A percentile compares a stretch with the other conserved stretches of the same genome.
These are phyloP conservation scores for Falco concolor DNA, from an alignment of 2,797 vertebrate species.

Conservation along the genomic window DNA sequence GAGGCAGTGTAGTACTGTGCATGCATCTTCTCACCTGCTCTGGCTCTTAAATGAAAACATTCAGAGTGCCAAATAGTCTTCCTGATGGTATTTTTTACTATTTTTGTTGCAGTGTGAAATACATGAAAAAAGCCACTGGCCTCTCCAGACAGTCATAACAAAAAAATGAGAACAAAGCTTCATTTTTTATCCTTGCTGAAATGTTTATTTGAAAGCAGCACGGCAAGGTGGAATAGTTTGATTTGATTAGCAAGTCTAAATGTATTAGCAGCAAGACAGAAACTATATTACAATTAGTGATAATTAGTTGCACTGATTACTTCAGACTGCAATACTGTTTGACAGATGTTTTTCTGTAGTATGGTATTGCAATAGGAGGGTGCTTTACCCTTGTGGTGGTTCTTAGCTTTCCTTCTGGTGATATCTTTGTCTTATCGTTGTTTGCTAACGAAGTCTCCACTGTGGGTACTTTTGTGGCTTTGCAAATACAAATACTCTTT, in stretches of 20 bases:
- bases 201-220: conserved; percentile 62
- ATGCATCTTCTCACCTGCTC: not conserved
- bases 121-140: not conserved
- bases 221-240: conserved; percentile 66
- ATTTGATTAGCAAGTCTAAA: conserved; percentile 79
- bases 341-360: conserved; percentile 61
- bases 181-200: conserved; percentile 52
- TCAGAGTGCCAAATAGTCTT: not conserved
- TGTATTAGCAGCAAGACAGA: conserved; percentile 74
- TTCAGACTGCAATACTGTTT: conserved; percentile 15
- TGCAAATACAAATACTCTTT: not conserved
- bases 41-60: not conserved
- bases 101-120: not conserved
- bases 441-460: not conserved
- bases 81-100: not conserved
- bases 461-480: not conserved
- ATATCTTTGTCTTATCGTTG: not conserved
- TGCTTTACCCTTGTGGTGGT: not conserved
- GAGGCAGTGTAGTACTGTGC: not conserved
- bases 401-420: not conserved
- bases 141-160: not conserved
- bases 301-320: conserved; percentile 73
- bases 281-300: conserved; percentile 72
- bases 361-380: not conserved
- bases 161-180: conserved; percentile 13